Percentiles rank a stretch among this genome's conserved stretches.
These are phyloP conservation scores for Agapornis canus DNA, from an alignment of 2,797 vertebrate species.

Conservation along the genomic window DNA sequence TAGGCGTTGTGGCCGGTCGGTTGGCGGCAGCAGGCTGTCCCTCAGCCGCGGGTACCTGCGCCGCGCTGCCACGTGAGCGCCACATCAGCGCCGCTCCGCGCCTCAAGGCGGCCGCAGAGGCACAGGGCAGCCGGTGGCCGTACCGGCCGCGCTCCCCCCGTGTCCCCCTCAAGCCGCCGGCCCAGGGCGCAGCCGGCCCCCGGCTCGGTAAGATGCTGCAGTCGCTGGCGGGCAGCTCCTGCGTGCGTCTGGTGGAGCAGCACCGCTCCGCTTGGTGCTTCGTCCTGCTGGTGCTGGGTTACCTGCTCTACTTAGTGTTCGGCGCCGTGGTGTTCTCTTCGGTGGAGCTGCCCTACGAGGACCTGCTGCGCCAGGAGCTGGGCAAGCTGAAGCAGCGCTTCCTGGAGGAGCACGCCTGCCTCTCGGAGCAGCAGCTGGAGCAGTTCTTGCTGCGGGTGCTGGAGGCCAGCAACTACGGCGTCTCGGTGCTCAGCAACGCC, in stretches of 20 bases:
- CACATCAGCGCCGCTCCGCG: slow-evolving; percentile 66
- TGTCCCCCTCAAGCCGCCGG: background rate
- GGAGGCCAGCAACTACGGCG: slow-evolving; percentile 94
- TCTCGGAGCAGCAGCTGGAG: slow-evolving; percentile 89
- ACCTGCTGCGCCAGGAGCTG: slow-evolving; percentile 90
- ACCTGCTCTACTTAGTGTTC: slow-evolving; percentile 90
- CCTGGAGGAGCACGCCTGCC: slow-evolving; percentile 87
- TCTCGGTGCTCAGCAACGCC: slow-evolving; percentile 93
- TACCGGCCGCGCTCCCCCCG: background rate
- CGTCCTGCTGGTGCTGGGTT: slow-evolving; percentile 85
- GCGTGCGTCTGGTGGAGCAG: slow-evolving; percentile 88
- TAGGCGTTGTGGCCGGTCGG: background rate
- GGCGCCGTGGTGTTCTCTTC: slow-evolving; percentile 94
- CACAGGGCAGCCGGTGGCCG: background rate
- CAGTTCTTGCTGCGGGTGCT: slow-evolving; percentile 87
- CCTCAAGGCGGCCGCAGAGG: background rate
- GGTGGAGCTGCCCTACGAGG: slow-evolving; percentile 93
- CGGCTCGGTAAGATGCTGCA: slow-evolving; percentile 84
- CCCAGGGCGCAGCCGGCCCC: background rate
- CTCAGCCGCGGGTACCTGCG: slow-evolving; percentile 72
- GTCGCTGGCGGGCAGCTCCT: slow-evolving; percentile 88
- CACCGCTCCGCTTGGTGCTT: slow-evolving; percentile 94
- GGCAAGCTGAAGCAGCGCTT: slow-evolving; percentile 87
- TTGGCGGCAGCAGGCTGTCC: background rate
- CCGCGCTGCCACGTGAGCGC: slow-evolving; percentile 72